Evolutionary conservation across 2,113 vertebrate species (phyloP).

Genomic region (Ctenomys sociabilis): DNA sequence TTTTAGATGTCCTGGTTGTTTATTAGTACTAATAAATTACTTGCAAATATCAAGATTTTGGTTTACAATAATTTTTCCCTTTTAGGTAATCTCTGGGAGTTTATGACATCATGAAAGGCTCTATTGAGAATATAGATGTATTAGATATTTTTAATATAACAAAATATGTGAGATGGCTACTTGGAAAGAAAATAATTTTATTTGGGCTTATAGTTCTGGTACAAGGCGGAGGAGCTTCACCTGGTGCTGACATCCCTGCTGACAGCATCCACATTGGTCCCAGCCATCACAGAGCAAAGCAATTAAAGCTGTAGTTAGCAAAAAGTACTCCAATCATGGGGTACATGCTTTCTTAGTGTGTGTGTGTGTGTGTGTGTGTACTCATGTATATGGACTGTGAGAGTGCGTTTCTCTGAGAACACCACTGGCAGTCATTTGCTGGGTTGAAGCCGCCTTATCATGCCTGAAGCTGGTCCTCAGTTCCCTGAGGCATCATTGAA

Average conservation of each 20-base stretch:
- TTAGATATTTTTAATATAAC: background rate
- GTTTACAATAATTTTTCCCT: background rate
- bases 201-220: background rate
- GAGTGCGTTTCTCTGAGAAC: background rate
- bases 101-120: background rate
- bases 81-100: background rate
- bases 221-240: background rate
- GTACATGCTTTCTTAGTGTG: background rate
- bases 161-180: background rate
- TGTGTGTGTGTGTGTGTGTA: background rate
- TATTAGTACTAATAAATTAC: background rate
- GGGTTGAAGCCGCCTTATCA: fast-evolving
- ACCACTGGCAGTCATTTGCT: background rate
- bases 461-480: background rate
- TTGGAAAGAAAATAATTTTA: too few species aligned
- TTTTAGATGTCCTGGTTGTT: background rate
- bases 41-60: background rate
- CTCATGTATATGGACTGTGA: background rate
- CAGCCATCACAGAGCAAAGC: background rate
- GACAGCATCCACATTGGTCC: too few species aligned
- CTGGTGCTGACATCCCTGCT: background rate
- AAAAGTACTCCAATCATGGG: background rate
- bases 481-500: background rate
- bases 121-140: background rate
- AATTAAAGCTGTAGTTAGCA: background rate